These are phyloP conservation scores for Tupaia chinensis DNA, from an alignment of 2,113 vertebrate genomes.

Conservation along the genomic window DNA sequence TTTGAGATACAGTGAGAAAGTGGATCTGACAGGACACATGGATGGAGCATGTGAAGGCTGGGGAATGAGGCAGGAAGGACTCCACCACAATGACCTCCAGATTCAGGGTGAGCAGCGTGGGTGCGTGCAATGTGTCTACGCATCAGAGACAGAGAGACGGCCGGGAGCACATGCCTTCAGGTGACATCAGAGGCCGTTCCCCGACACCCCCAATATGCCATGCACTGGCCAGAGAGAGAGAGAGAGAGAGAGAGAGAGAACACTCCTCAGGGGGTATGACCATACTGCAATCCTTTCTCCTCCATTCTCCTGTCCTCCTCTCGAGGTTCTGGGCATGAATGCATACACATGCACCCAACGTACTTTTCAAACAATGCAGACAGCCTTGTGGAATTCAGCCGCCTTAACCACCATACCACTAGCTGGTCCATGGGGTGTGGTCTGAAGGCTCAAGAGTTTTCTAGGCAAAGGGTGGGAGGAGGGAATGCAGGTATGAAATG, in stretches of 20 bases:
- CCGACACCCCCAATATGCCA: too few species aligned
- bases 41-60: neutral
- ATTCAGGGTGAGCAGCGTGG: fast-evolving
- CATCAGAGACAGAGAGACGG: neutral
- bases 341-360: too few species aligned
- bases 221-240: too few species aligned
- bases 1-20: neutral
- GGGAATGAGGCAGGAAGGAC: neutral
- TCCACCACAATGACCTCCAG: neutral
- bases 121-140: neutral
- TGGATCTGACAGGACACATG: neutral
- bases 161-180: neutral
- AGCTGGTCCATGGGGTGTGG: too few species aligned
- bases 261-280: too few species aligned
- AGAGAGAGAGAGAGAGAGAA: too few species aligned
- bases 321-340: too few species aligned
- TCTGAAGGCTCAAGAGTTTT: neutral
- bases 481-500: neutral
- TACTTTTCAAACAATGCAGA: too few species aligned
- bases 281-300: too few species aligned
- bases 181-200: neutral
- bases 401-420: too few species aligned
- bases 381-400: too few species aligned
- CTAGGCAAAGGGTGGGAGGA: neutral
- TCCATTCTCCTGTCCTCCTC: too few species aligned